Evolutionary conservation across 2,888 invertebrate genomes (phyloP).

Genomic region (Calliscelio sp.): DNA sequence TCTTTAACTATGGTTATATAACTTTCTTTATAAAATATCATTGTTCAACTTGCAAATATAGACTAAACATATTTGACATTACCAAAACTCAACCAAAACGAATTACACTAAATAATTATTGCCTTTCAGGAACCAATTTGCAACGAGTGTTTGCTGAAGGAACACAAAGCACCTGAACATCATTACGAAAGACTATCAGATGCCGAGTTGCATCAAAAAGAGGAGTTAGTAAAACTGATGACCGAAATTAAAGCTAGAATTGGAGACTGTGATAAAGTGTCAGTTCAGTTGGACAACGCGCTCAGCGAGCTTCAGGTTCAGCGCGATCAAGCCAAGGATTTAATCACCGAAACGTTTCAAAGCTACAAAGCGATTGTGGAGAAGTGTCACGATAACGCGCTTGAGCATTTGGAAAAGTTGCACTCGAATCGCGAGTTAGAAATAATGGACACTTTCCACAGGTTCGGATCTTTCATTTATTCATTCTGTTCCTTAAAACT

Average conservation of each 20-base stretch:
- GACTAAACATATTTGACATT: neutral
- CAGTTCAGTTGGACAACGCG: slow-evolving; percentile 91
- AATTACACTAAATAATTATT: neutral
- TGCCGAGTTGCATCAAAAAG: slow-evolving; percentile 92
- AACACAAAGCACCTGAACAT: slow-evolving; percentile 94
- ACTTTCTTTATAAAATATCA: no score
- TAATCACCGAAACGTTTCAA: slow-evolving; percentile 93
- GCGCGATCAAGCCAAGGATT: slow-evolving; percentile 93
- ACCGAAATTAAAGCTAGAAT: slow-evolving; percentile 92
- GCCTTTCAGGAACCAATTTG: slow-evolving; percentile 92
- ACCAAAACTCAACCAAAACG: no score
- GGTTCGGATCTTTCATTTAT: slow-evolving; percentile 79
- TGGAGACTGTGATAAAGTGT: slow-evolving; percentile 91
- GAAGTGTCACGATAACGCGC: slow-evolving; percentile 91
- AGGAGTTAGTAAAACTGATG: slow-evolving; percentile 91
- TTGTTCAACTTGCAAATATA: no score
- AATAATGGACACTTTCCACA: slow-evolving; percentile 95
- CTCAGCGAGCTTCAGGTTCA: slow-evolving; percentile 95
- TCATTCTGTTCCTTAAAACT: no score
- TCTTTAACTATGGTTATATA: no score
- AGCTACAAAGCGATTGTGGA: slow-evolving; percentile 94
- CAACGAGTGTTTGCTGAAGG: slow-evolving; percentile 93
- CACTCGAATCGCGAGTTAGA: slow-evolving; percentile 95
- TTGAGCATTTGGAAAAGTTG: slow-evolving; percentile 91
- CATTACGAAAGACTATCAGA: slow-evolving; percentile 93